These are phyloP conservation scores for Chloroceryle amazona DNA, from an alignment of 2,797 vertebrate genomes.

Conservation along the genomic window DNA sequence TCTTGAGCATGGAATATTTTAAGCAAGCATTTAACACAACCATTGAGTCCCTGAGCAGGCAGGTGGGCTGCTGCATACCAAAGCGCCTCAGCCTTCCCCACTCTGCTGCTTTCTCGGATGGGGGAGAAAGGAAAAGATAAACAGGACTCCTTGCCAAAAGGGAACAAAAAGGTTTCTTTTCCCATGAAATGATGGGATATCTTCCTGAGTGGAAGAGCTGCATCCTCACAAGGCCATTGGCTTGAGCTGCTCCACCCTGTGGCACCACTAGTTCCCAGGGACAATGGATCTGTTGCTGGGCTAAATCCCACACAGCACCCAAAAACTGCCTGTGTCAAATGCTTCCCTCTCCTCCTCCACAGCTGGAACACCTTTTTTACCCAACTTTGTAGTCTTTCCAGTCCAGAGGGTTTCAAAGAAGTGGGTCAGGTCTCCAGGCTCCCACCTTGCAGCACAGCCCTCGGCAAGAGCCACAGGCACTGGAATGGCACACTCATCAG, in stretches of 20 bases:
- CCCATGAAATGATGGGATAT: neutral
- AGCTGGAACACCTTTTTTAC: neutral
- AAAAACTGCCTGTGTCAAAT: accelerated
- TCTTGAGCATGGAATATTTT: neutral
- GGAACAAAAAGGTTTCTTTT: neutral
- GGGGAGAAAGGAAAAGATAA: neutral
- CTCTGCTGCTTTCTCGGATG: neutral
- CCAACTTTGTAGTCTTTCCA: neutral
- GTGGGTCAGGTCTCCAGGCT: neutral
- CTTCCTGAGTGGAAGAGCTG: neutral
- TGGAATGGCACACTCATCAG: accelerated
- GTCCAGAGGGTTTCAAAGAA: neutral
- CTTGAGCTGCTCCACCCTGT: neutral
- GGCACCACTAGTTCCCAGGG: neutral
- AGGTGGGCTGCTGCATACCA: accelerated
- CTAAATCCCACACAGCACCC: neutral
- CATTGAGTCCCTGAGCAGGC: neutral
- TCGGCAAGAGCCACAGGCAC: neutral
- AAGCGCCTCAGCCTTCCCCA: neutral
- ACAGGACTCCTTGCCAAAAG: neutral
- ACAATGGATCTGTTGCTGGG: neutral
- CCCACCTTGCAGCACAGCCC: neutral
- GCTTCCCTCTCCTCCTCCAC: neutral
- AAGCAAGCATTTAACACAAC: neutral
- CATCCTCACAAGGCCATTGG: accelerated